Evolutionary conservation across 2,113 vertebrate genomes (phyloP).

Genomic region (Nansenia antarctica): DNA sequence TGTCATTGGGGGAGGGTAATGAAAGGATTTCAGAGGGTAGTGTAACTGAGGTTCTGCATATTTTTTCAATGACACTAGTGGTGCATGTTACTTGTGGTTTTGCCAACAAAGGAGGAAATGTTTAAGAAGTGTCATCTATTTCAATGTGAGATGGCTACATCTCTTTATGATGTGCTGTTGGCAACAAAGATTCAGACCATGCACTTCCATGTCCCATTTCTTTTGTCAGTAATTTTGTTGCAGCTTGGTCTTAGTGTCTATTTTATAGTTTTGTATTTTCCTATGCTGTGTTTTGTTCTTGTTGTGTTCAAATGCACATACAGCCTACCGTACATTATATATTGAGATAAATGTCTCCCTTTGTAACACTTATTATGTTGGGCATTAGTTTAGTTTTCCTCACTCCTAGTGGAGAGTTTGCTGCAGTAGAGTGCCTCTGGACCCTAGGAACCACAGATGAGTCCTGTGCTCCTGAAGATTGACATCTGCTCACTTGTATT

Average conservation of each 20-base stretch:
- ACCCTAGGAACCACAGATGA: conserved; percentile 46
- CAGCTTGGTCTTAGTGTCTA: conserved; percentile 13
- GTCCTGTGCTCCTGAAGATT: conserved; percentile 8
- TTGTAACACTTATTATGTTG: conserved; percentile 39
- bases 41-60: conserved; percentile 35
- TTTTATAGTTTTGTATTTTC: conserved; percentile 54
- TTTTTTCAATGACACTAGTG: conserved; percentile 40
- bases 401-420: conserved; percentile 34
- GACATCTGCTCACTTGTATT: conserved; percentile 43
- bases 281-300: conserved; percentile 36
- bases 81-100: conserved; percentile 41
- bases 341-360: conserved; percentile 41
- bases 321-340: conserved; percentile 2
- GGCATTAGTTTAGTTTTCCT: conserved; percentile 46
- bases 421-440: conserved; percentile 71
- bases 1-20: background rate
- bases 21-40: conserved; percentile 30
- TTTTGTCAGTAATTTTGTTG: background rate
- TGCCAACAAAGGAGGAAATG: conserved; percentile 65
- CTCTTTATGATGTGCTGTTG: conserved; percentile 17
- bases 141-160: conserved; percentile 23
- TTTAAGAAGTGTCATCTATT: conserved; percentile 32
- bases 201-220: conserved; percentile 13
- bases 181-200: conserved; percentile 27
- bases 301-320: conserved; percentile 18